Evolutionary conservation across 2,113 vertebrate species (phyloP).

Genomic region (Eclectus roratus): DNA sequence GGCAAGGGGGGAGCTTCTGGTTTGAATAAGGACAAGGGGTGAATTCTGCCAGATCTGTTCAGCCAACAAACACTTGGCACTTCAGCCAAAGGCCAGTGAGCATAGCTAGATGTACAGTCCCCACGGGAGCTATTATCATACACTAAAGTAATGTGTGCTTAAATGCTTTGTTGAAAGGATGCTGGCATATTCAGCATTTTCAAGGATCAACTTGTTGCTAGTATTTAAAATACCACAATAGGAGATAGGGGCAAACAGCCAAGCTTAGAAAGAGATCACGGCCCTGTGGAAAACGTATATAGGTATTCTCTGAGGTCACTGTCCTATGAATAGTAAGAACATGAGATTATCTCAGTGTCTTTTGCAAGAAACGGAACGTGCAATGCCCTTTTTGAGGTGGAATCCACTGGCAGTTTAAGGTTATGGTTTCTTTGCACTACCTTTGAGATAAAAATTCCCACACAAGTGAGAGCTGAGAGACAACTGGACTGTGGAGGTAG

Average conservation of each 20-base stretch:
- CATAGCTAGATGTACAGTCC: not conserved
- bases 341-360: not conserved
- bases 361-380: not conserved
- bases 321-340: not conserved
- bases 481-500: not conserved
- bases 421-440: not conserved
- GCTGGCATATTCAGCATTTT: not conserved
- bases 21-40: not conserved
- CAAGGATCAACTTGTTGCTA: not conserved
- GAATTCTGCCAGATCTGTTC: not conserved
- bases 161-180: not conserved
- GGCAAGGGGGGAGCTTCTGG: not conserved
- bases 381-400: not conserved
- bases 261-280: not conserved
- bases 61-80: too few species aligned
- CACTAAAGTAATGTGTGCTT: not conserved
- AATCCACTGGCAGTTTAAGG: not conserved
- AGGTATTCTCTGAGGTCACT: not conserved
- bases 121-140: not conserved
- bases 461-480: not conserved
- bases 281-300: not conserved
- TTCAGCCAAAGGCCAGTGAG: not conserved
- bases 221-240: not conserved
- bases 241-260: not conserved
- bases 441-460: not conserved